A percentile compares a stretch with the other conserved stretches of the same genome.
Conservation (phyloP, 2,113 vertebrate species). For the Syngnathus typhle region DNA sequence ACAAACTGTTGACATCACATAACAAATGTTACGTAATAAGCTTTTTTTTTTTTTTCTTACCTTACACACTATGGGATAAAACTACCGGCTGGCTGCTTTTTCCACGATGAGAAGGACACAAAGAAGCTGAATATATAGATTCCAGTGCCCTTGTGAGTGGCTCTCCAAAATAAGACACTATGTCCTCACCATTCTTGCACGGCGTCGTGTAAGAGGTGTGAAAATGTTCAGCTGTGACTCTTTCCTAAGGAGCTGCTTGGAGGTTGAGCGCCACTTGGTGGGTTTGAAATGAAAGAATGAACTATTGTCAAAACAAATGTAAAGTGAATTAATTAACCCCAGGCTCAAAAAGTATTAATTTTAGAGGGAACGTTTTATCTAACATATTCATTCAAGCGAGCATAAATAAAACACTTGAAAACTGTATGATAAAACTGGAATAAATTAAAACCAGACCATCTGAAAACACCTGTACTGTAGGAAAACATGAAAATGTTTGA, state of each 20-base stretch:
- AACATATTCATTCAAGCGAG: too few relatives aligned
- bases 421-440: not conserved
- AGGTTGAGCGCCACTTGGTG: not conserved
- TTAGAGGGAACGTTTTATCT: too few relatives aligned
- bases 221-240: constrained; percentile 28
- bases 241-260: constrained; percentile 7
- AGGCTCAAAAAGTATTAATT: not conserved
- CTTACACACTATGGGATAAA: constrained; percentile 32
- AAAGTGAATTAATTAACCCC: not conserved
- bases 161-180: constrained; percentile 63
- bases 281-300: constrained; percentile 1
- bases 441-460: not conserved
- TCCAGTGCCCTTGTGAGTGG: constrained; percentile 59
- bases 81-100: constrained; percentile 31
- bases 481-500: not conserved
- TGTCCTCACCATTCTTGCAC: constrained; percentile 52
- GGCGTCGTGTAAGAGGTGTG: constrained; percentile 38
- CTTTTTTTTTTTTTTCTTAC: constrained; percentile 38
- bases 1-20: not conserved
- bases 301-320: not conserved
- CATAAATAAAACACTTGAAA: not conserved
- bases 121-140: constrained; percentile 63
- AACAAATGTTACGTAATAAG: not conserved
- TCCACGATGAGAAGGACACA: constrained; percentile 36
- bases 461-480: not conserved